These are phyloP conservation scores for Cercopithecus diana DNA, from an alignment of 2,797 vertebrate genomes.

Conservation along the genomic window DNA sequence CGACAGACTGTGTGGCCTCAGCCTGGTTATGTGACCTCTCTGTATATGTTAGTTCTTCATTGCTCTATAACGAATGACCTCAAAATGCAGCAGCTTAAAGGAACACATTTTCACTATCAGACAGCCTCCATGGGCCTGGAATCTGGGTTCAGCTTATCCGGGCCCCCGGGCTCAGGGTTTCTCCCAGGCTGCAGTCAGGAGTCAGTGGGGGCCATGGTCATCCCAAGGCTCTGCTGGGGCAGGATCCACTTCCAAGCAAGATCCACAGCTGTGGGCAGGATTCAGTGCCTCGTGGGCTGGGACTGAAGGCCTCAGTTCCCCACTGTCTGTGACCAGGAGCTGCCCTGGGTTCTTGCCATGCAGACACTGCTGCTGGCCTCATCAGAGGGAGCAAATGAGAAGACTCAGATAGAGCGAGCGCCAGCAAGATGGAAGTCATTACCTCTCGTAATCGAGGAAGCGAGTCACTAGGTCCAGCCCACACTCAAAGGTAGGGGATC, in stretches of 20 bases:
- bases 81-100: not conserved
- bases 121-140: not conserved
- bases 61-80: not conserved
- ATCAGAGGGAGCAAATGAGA: not conserved
- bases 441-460: not conserved
- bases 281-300: not conserved
- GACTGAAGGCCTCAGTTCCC: not conserved
- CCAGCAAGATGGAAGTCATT: not conserved
- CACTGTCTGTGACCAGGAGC: not conserved
- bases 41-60: not conserved
- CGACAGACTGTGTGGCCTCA: not conserved
- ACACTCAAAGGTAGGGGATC: not conserved
- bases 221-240: not conserved
- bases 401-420: not conserved
- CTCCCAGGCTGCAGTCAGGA: not conserved
- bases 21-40: not conserved
- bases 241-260: not conserved
- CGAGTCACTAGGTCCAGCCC: not conserved
- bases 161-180: not conserved
- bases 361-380: not conserved
- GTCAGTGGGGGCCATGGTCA: fast-evolving
- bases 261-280: not conserved
- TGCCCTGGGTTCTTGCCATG: not conserved
- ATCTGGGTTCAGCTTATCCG: not conserved
- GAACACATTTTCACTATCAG: not conserved